These are phyloP conservation scores for Heliconius congener DNA, from an alignment of 1,140 invertebrate genomes.

Conservation along the genomic window DNA sequence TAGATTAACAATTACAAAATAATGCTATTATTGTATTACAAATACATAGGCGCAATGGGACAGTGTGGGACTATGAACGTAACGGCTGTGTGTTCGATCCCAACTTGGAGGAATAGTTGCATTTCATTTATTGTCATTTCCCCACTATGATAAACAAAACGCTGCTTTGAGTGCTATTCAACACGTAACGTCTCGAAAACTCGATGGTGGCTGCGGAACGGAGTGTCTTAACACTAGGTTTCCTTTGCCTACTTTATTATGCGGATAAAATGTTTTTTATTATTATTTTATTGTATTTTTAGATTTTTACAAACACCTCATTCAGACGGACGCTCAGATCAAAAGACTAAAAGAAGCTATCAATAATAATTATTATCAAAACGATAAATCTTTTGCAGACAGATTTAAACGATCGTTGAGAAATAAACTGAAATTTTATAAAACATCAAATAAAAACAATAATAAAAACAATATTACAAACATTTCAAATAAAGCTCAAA, in stretches of 20 bases:
- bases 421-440: background rate
- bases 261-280: background rate
- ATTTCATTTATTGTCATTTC: too few relatives aligned
- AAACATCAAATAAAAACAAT: background rate
- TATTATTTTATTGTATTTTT: conserved; percentile 7
- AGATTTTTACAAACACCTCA: conserved; percentile 67
- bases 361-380: conserved; percentile 31
- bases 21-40: too few relatives aligned
- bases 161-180: background rate
- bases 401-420: conserved; percentile 52
- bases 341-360: conserved; percentile 51
- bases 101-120: too few relatives aligned
- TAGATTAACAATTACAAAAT: too few relatives aligned
- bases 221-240: background rate
- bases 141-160: too few relatives aligned
- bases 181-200: background rate
- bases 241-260: background rate
- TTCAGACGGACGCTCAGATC: conserved; percentile 65
- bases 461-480: background rate
- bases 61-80: too few relatives aligned
- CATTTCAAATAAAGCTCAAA: background rate
- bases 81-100: too few relatives aligned
- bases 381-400: conserved; percentile 31
- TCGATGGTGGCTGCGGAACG: background rate
- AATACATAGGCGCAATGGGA: too few relatives aligned